phyloP scores from a whole-genome alignment of 2,888 invertebrate species.

The Anodontia alba region DNA sequence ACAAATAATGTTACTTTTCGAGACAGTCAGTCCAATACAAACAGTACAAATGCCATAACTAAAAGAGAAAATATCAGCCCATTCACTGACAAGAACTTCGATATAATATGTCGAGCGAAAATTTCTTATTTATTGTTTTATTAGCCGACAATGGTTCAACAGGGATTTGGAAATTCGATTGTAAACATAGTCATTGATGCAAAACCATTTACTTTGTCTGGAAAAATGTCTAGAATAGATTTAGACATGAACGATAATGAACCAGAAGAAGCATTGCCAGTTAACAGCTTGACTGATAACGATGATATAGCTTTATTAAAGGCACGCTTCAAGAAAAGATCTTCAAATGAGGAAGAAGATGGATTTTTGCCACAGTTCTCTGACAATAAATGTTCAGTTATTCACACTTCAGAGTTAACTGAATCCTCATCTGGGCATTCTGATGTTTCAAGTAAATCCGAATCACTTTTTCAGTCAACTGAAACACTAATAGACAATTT shows the following conservation, averaged over 20 bases:
- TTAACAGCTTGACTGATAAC: not conserved
- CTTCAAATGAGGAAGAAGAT: slow-evolving; percentile 8
- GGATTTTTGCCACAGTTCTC: not conserved
- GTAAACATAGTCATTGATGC: too few species aligned
- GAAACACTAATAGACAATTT: slow-evolving; percentile 59
- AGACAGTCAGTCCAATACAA: not conserved
- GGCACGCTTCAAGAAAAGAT: slow-evolving; percentile 53
- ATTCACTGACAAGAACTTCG: not conserved
- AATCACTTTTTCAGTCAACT: slow-evolving; percentile 54
- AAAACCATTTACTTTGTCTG: not conserved
- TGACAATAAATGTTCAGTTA: too few species aligned
- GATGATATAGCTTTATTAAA: slow-evolving; percentile 73
- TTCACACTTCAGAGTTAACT: not conserved
- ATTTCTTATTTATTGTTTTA: not conserved
- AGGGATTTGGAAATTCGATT: too few species aligned
- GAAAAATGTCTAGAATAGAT: not conserved
- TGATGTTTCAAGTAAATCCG: slow-evolving; percentile 29
- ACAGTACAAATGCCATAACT: not conserved
- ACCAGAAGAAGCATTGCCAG: not conserved
- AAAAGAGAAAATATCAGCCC: not conserved
- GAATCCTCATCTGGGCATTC: not conserved
- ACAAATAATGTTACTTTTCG: not conserved
- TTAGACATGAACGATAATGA: slow-evolving; percentile 14
- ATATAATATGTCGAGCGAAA: not conserved
- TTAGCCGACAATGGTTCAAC: not conserved